Conservation (phyloP, 2,113 vertebrate species). For the Talpa occidentalis region DNA sequence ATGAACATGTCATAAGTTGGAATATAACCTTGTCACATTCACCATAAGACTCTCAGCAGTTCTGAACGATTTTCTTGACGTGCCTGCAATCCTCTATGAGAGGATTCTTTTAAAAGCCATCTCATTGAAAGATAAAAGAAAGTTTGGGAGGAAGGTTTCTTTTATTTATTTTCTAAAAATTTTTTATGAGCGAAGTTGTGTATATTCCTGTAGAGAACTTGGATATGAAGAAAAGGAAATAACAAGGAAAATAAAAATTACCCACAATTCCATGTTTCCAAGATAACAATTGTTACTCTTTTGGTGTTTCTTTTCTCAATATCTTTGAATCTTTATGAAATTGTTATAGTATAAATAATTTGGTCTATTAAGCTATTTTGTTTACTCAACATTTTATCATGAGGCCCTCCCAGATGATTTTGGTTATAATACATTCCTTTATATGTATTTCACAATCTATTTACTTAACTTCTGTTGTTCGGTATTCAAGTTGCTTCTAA, state of each 20-base stretch:
- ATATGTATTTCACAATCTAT: background rate
- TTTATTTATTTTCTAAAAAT: conserved; percentile 66
- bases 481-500: background rate
- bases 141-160: conserved; percentile 53
- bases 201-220: conserved; percentile 57
- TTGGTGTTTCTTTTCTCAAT: background rate
- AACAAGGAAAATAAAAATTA: conserved; percentile 33
- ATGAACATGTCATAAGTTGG: conserved; percentile 77
- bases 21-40: conserved; percentile 81
- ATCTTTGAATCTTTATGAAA: conserved; percentile 39
- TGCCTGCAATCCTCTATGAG: conserved; percentile 70
- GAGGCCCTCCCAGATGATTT: background rate
- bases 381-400: conserved; percentile 1
- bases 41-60: conserved; percentile 50
- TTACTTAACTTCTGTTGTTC: background rate
- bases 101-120: conserved; percentile 59
- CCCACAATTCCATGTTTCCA: background rate
- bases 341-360: background rate
- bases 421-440: background rate
- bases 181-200: conserved; percentile 44
- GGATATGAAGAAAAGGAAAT: conserved; percentile 11
- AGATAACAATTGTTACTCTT: background rate
- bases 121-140: conserved; percentile 65
- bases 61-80: conserved; percentile 73
- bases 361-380: background rate